phyloP scores from a whole-genome alignment of 2,797 vertebrate genomes.

The Trematomus bernacchii region DNA sequence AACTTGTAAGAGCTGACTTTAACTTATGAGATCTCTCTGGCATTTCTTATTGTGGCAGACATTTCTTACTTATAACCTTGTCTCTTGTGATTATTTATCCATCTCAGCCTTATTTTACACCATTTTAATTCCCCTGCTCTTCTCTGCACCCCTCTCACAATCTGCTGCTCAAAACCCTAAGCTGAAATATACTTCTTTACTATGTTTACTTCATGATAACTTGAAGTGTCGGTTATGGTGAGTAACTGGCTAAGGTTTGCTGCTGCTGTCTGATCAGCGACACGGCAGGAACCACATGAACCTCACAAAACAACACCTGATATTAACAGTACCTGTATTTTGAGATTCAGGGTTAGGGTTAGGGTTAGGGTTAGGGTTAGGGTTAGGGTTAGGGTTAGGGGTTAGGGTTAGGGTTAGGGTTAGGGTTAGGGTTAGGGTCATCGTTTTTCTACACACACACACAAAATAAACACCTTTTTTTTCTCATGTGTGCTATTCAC shows the following conservation, averaged over 20 bases:
- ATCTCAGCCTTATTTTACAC: background rate
- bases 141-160: no score
- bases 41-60: background rate
- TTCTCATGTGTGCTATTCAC: background rate
- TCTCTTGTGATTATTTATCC: no score
- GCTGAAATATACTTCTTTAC: background rate
- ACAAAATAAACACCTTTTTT: no score
- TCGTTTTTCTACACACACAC: no score
- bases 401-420: no score
- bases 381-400: no score
- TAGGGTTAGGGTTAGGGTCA: no score
- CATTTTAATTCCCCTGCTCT: background rate
- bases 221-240: background rate
- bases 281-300: background rate
- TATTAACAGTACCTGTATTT: background rate
- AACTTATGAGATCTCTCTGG: background rate
- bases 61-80: background rate
- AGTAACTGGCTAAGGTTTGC: background rate
- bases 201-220: background rate
- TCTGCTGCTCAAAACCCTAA: background rate
- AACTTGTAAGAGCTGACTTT: background rate
- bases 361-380: no score
- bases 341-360: no score
- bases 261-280: background rate
- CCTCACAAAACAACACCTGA: background rate